Base-by-base conservation (phyloP, 2,888 invertebrate species). In the Drosophila paranaensis region DNA sequence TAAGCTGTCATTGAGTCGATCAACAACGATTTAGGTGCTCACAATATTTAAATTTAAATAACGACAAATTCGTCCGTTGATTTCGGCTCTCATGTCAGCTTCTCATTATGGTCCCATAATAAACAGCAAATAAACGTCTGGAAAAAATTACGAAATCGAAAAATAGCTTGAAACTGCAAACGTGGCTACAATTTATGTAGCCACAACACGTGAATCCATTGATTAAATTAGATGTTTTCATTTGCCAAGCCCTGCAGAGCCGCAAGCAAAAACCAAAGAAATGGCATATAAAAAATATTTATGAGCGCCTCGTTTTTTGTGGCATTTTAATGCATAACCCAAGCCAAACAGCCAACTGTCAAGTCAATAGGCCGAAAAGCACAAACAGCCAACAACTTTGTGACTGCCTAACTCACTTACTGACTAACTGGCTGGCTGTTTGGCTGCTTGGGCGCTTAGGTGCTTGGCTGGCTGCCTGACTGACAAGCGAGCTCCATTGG, bases 181-280 rank as follows among this genome's bases (percentile, higher is more conserved):
- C 35, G 65, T 46, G 60, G 64, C 53, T 48, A 66, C 60, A 72
- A 74, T 84, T 84, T 89, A 89, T 84, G 84, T 76, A 83, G 81
- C 71, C 79, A 73, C 72, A 87, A 69, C 89, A 85, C 88, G 89
- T 85, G 84, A 85, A 74, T 77, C 70, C 88, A 85, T 87, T 89
- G 89, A 85, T 89, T 85, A 89, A 89, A 89, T 85, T 85, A 89
- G 71, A 83, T 83, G 72, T 82, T 64, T 80, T 74, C 71, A 77
- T 82, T 74, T 71, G 73, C 81, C 74, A 71, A 81, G 83, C 83
- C 89, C 81, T 72, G 68, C 68, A 43, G 58, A 69, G 74, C 66
- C 55, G 42, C 35, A 62, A 66, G 63, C 61, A 39, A 55, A 62
- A 55, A 27, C 46, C 48, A 60, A 78, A 72, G 70, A 78, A 79